These are phyloP conservation scores for Scaptomyza parva DNA, from an alignment of 2,888 invertebrate genomes.

Conservation along the genomic window DNA sequence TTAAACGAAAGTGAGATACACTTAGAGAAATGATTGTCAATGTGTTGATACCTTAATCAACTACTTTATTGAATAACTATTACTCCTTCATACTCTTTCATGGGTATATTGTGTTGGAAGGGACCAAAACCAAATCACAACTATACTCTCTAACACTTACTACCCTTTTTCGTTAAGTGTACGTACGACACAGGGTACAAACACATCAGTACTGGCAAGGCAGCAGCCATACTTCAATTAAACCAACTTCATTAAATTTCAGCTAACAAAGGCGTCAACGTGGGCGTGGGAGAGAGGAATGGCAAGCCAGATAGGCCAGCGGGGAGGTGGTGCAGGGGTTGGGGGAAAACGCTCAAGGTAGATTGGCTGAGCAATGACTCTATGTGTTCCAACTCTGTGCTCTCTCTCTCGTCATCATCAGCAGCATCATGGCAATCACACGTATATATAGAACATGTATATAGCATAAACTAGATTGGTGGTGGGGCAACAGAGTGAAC, in stretches of 20 bases:
- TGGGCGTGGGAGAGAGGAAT: constrained; percentile 49
- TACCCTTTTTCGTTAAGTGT: not conserved
- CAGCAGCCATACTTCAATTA: constrained; percentile 78
- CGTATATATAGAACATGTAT: constrained; percentile 37
- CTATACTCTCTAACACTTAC: too few species aligned
- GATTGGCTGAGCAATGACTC: constrained; percentile 45
- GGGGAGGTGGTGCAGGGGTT: constrained; percentile 3
- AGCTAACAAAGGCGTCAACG: constrained; percentile 77
- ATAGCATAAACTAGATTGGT: constrained; percentile 61
- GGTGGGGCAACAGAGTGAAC: too few species aligned
- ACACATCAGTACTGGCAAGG: constrained; percentile 31
- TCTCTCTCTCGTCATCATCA: constrained; percentile 66
- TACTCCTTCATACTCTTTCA: too few species aligned
- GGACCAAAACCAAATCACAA: too few species aligned
- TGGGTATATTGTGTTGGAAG: too few species aligned
- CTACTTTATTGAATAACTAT: too few species aligned
- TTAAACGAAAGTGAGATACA: constrained; percentile 5
- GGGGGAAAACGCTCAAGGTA: constrained; percentile 1
- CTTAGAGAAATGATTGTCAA: not conserved
- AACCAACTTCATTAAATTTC: constrained; percentile 81
- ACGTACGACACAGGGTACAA: not conserved
- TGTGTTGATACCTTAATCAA: not conserved
- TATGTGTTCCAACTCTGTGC: constrained; percentile 22
- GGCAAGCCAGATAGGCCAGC: constrained; percentile 10
- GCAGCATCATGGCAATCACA: constrained; percentile 67